Conservation (phyloP, 2,113 vertebrate genomes). For the Atractosteus spatula region DNA sequence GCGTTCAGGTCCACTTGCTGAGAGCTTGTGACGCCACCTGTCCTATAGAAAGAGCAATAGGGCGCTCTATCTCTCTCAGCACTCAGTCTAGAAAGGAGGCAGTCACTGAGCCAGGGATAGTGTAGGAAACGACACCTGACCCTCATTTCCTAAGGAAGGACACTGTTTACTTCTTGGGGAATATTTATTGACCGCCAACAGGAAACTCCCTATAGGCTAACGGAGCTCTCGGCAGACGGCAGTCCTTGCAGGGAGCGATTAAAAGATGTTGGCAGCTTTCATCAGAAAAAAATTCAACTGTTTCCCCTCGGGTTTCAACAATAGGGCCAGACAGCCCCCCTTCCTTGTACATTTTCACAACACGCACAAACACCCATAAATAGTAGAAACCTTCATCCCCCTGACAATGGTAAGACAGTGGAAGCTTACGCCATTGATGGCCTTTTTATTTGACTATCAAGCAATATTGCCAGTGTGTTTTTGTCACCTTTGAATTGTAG, state of each 20-base stretch:
- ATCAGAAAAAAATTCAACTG: constrained; percentile 20
- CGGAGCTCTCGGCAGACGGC: background rate
- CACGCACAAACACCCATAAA: no score
- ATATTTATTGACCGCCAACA: constrained; percentile 38
- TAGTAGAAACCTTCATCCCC: no score
- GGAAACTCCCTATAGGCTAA: constrained; percentile 8
- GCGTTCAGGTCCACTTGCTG: constrained; percentile 21
- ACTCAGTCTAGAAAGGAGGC: constrained; percentile 6
- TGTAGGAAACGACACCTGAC: constrained; percentile 43
- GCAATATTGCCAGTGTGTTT: no score
- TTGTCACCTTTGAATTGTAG: no score
- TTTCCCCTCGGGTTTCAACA: constrained; percentile 8
- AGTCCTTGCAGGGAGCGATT: constrained; percentile 7
- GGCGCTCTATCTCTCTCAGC: constrained; percentile 30
- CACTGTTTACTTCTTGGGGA: constrained; percentile 35
- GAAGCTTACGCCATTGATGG: no score
- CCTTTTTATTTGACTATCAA: no score
- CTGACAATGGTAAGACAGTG: no score
- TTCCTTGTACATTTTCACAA: background rate
- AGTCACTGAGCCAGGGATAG: constrained; percentile 11
- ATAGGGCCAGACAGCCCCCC: background rate
- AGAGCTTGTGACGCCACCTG: constrained; percentile 9
- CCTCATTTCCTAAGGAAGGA: constrained; percentile 40
- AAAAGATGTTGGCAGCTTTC: constrained; percentile 21
- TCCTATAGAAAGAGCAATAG: constrained; percentile 31